Base-by-base conservation (phyloP, 2,797 vertebrate species). In the Fundulus diaphanus region DNA sequence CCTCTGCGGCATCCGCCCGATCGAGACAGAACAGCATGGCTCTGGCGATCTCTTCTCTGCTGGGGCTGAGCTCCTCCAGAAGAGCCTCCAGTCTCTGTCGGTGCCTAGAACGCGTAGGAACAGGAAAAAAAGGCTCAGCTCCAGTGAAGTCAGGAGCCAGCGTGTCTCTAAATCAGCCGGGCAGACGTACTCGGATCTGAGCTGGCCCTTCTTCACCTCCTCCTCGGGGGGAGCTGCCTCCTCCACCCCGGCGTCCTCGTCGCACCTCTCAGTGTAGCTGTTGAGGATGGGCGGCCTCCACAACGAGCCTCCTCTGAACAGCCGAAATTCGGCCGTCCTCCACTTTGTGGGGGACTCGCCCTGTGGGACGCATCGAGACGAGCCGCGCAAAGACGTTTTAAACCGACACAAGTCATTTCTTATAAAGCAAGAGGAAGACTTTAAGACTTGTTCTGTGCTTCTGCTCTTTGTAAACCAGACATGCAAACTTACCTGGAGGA, bases 151-250 rank as follows among this genome's bases (percentile, higher is more conserved):
- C 18, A 70, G 8, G 16, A 52, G 22, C 48, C 22, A 40, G 18
- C 0, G 11, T 12, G 18, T 61, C 1, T 1, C 18, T 0, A 4
- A 18, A 27, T 4, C 46, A 1, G 20, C 59, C 9, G 18, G 49
- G 49, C 3, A 49, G 44, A 91, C 93, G 85, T 86, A 96, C 96
- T 95, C 95, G 0, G 93, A 35, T 87, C 94, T 92, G 54, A 96
- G 94, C 83, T 96, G 95, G 16, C 96, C 95, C 88, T 96, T 96
- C 86, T 96, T 96, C 85, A 95, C 90, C 90, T 95, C 94, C 82
- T 96, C 95, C 78, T 94, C 94, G 0, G 83, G 80, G 7, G 89
- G 68, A 40, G 78, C 61, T 0, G 78, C 79, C 9, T 90, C 90
- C 29, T 91, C 94, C 44, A 59, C 91, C 49, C 92, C 93, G 0